Percentiles rank a stretch among this genome's conserved stretches.
Conservation (phyloP, 2,113 vertebrate species). For the Calypte anna region DNA sequence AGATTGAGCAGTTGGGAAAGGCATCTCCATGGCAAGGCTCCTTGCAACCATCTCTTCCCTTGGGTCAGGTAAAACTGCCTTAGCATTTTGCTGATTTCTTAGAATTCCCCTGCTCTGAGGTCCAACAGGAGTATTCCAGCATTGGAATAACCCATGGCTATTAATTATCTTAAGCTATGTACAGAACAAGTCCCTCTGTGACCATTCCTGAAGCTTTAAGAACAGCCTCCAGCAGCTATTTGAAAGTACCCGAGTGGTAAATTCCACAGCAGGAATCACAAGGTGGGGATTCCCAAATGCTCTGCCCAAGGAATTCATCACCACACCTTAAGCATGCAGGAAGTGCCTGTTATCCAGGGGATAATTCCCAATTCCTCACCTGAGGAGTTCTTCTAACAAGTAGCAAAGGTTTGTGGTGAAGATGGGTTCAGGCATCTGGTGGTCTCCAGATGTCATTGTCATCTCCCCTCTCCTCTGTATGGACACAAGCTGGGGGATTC, state of each 20-base stretch:
- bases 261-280: background rate
- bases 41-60: background rate
- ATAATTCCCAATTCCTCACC: background rate
- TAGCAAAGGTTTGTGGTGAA: background rate
- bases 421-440: background rate
- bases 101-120: background rate
- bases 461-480: background rate
- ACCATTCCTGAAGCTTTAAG: background rate
- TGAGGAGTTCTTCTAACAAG: background rate
- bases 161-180: background rate
- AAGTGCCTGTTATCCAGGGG: background rate
- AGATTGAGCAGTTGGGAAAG: background rate
- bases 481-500: background rate
- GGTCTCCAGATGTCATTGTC: background rate
- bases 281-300: accelerated
- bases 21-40: background rate
- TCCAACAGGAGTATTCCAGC: background rate
- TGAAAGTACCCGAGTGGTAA: background rate
- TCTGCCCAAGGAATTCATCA: background rate
- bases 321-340: background rate
- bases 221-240: background rate
- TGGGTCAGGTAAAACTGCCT: background rate
- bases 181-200: background rate
- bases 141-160: background rate
- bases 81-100: background rate